Evolutionary conservation across 2,888 invertebrate genomes (phyloP).

Genomic region (Horisme vitalbata): DNA sequence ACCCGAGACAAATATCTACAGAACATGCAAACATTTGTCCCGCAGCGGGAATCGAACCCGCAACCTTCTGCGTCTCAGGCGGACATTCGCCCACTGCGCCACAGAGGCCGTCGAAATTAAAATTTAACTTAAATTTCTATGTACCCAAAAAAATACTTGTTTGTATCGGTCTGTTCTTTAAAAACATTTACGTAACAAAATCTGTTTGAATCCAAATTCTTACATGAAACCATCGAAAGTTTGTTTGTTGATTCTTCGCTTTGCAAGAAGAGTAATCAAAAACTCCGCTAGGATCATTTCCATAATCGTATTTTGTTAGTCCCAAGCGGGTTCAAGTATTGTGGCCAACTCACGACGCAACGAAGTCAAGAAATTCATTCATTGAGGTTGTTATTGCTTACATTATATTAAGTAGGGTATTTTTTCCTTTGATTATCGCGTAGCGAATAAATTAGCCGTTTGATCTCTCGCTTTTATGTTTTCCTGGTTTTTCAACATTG

Average conservation of each 20-base stretch:
- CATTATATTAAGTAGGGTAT: constrained; percentile 20
- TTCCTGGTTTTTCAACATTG: constrained; percentile 4
- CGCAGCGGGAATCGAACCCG: no score
- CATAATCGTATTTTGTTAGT: constrained; percentile 25
- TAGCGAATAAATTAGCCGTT: constrained; percentile 10
- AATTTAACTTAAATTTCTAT: no score
- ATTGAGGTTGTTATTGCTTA: constrained; percentile 24
- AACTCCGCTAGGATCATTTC: constrained; percentile 5
- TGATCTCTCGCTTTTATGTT: constrained; percentile 1
- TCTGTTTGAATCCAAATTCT: no score
- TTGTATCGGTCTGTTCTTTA: no score
- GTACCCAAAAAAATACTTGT: no score
- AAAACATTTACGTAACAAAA: no score
- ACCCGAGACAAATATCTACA: no score
- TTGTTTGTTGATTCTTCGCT: background rate
- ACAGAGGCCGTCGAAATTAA: no score
- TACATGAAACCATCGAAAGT: no score
- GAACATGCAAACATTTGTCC: no score
- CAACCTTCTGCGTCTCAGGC: no score
- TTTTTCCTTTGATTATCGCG: constrained; percentile 8
- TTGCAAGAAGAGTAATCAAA: constrained; percentile 2
- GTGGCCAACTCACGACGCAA: constrained; percentile 16
- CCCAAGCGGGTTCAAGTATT: constrained; percentile 3
- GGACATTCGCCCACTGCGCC: no score
- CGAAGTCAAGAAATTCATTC: constrained; percentile 20